phyloP scores from a whole-genome alignment of 2,888 invertebrate genomes.

The Diadegma fenestrale region DNA sequence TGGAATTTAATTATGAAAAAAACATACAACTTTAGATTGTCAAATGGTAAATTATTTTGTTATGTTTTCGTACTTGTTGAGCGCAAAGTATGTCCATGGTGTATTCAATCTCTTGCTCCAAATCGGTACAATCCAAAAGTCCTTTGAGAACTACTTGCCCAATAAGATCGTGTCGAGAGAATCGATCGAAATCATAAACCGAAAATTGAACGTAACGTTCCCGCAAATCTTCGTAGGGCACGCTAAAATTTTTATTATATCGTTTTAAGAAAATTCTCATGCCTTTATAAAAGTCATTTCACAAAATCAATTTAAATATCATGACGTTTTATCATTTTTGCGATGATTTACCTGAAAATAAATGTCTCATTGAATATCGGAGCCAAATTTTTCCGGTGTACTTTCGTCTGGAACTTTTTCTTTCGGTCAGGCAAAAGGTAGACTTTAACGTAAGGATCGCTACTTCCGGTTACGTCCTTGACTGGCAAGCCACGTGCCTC shows the following conservation, averaged over 20 bases:
- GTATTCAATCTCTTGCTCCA: constrained; percentile 93
- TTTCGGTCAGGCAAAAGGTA: constrained; percentile 94
- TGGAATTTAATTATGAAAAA: not conserved
- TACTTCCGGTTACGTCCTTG: constrained; percentile 93
- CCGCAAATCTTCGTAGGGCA: constrained; percentile 91
- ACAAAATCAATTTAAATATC: not conserved
- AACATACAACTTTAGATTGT: not conserved
- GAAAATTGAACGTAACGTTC: constrained; percentile 93
- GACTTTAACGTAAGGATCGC: constrained; percentile 95
- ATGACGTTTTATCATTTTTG: not conserved
- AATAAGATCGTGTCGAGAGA: constrained; percentile 94
- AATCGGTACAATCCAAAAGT: constrained; percentile 91
- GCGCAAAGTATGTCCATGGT: constrained; percentile 94
- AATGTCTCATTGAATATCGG: constrained; percentile 95
- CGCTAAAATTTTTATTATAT: constrained; percentile 85
- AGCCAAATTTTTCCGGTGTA: constrained; percentile 92
- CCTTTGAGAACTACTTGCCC: constrained; percentile 94
- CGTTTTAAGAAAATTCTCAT: not conserved
- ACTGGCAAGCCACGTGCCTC: constrained; percentile 92
- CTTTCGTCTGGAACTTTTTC: constrained; percentile 94
- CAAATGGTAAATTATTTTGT: not conserved
- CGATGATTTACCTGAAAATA: constrained; percentile 88
- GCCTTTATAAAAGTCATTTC: not conserved
- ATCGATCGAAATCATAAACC: constrained; percentile 95
- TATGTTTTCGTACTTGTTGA: constrained; percentile 87